Evolutionary conservation across 2,113 vertebrate genomes (phyloP).

Genomic region (Donacobius atricapilla): DNA sequence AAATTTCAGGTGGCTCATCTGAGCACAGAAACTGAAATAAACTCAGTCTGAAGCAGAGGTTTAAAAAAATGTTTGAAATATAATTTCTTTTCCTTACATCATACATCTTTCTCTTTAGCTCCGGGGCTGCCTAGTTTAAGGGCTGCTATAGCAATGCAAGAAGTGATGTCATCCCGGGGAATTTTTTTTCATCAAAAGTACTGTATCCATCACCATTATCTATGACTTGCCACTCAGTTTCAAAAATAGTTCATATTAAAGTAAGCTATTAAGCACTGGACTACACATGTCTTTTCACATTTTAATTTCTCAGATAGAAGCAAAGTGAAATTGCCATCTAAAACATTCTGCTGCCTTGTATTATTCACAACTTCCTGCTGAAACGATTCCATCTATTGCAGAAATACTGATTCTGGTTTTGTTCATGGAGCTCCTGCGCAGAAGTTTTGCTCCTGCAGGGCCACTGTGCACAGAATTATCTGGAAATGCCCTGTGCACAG

Average conservation of each 20-base stretch:
- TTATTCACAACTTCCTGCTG: neutral
- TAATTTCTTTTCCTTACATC: neutral
- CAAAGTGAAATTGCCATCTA: neutral
- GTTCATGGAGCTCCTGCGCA: neutral
- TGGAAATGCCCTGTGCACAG: neutral
- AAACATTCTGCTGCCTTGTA: neutral
- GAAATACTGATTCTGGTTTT: neutral
- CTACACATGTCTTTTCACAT: neutral
- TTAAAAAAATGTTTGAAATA: neutral
- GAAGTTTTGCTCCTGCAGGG: neutral
- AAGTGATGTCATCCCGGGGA: neutral
- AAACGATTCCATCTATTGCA: neutral
- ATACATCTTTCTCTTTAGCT: neutral
- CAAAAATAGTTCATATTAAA: neutral
- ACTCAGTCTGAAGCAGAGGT: neutral
- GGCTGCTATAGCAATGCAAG: neutral
- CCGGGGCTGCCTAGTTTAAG: neutral
- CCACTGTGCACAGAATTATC: neutral
- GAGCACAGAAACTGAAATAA: neutral
- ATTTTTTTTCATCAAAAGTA: neutral
- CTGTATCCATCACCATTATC: neutral
- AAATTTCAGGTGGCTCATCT: neutral
- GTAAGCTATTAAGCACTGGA: neutral
- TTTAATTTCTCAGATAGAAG: neutral
- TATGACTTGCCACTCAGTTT: neutral